phyloP scores from a whole-genome alignment of 2,888 invertebrate genomes.

The Lithophane ornitopus region DNA sequence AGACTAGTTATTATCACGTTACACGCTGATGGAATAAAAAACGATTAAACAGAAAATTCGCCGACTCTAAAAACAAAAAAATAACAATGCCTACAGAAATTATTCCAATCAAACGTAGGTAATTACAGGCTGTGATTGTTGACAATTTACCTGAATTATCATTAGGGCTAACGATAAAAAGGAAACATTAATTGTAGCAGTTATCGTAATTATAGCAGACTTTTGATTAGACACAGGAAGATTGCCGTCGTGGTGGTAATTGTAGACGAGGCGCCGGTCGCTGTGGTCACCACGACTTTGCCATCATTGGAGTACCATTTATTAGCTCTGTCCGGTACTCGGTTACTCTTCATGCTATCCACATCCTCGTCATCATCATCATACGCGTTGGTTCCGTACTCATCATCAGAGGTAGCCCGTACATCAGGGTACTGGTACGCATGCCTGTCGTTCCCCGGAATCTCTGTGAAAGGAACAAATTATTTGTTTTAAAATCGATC shows the following conservation, averaged over 20 bases:
- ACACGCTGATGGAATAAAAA: slow-evolving; percentile 80
- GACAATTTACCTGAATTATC: slow-evolving; percentile 65
- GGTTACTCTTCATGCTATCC: slow-evolving; percentile 83
- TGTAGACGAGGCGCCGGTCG: slow-evolving; percentile 71
- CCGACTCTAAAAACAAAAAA: slow-evolving; percentile 51
- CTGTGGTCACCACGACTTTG: slow-evolving; percentile 77
- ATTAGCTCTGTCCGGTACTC: slow-evolving; percentile 88
- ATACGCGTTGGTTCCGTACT: slow-evolving; percentile 84
- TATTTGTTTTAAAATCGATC: slow-evolving; percentile 42
- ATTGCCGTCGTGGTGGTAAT: slow-evolving; percentile 70
- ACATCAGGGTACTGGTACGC: slow-evolving; percentile 86
- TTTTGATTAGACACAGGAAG: slow-evolving; percentile 71
- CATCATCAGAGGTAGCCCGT: slow-evolving; percentile 83
- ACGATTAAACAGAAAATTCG: slow-evolving; percentile 52
- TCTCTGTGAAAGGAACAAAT: slow-evolving; percentile 78
- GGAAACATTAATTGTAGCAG: slow-evolving; percentile 46
- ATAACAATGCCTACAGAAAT: slow-evolving; percentile 63
- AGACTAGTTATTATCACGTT: slow-evolving; percentile 90
- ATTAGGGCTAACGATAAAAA: slow-evolving; percentile 56
- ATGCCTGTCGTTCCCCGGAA: slow-evolving; percentile 88
- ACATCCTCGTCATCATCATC: slow-evolving; percentile 81
- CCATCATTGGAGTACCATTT: slow-evolving; percentile 89
- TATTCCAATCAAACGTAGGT: slow-evolving; percentile 61
- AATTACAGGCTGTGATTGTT: slow-evolving; percentile 64
- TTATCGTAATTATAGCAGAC: slow-evolving; percentile 68